phyloP scores from a whole-genome alignment of 2,888 invertebrate genomes.

The Epinotia demarniana region DNA sequence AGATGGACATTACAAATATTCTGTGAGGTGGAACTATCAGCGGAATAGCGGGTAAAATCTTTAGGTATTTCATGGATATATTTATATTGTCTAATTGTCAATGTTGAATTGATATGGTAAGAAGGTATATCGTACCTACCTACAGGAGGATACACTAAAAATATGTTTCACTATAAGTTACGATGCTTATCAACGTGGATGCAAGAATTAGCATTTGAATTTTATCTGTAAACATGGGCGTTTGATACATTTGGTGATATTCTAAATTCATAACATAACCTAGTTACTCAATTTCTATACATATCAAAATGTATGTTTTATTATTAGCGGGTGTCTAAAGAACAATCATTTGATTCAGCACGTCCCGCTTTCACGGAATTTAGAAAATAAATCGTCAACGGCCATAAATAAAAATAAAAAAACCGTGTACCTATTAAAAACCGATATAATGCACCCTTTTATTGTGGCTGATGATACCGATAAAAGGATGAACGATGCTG shows the following conservation, averaged over 20 bases:
- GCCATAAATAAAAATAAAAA: constrained; percentile 71
- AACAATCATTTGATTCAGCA: constrained; percentile 62
- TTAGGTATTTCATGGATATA: no score
- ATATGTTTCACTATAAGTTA: no score
- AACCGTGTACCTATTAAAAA: constrained; percentile 64
- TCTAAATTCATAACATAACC: not conserved
- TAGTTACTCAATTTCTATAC: not conserved
- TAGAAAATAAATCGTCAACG: constrained; percentile 70
- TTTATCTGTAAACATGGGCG: no score
- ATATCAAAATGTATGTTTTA: constrained; percentile 36
- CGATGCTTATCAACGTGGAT: no score
- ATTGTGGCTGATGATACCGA: constrained; percentile 79
- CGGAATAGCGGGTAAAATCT: no score
- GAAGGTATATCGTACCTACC: no score
- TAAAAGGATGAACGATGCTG: constrained; percentile 82
- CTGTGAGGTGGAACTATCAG: no score
- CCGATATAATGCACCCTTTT: constrained; percentile 76
- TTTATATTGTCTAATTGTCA: no score
- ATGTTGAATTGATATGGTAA: no score
- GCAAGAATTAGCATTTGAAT: no score
- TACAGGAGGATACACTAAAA: no score
- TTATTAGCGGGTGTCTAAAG: constrained; percentile 63
- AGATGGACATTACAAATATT: no score
- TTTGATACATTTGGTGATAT: not conserved
- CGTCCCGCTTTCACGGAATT: constrained; percentile 60